These are phyloP conservation scores for Coenonympha arcania DNA, from an alignment of 2,888 invertebrate genomes.

Conservation along the genomic window DNA sequence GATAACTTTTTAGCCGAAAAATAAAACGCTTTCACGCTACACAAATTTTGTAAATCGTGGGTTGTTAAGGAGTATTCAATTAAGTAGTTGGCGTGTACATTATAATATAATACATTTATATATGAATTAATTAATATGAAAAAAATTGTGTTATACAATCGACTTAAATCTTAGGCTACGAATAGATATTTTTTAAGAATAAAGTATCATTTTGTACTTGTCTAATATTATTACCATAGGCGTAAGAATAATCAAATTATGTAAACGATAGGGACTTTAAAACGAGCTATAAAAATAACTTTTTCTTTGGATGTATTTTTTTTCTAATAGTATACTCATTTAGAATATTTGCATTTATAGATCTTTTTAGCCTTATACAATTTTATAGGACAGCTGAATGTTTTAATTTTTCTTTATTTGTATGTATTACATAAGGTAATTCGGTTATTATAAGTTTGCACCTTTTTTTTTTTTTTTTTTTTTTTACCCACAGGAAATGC, in stretches of 20 bases:
- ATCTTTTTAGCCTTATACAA: constrained; percentile 69
- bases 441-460: no score
- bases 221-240: constrained; percentile 71
- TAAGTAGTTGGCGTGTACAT: constrained; percentile 52
- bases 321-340: constrained; percentile 68
- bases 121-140: constrained; percentile 36
- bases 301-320: constrained; percentile 69
- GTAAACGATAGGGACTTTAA: constrained; percentile 64
- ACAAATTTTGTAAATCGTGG: constrained; percentile 36
- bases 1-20: constrained; percentile 9
- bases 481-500: no score
- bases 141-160: constrained; percentile 61
- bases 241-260: constrained; percentile 69
- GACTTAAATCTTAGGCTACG: constrained; percentile 69
- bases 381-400: constrained; percentile 49
- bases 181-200: constrained; percentile 63
- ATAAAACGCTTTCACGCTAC: constrained; percentile 26
- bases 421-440: constrained; percentile 28
- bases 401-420: constrained; percentile 38
- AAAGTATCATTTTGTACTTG: constrained; percentile 74
- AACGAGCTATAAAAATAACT: constrained; percentile 62
- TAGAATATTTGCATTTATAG: constrained; percentile 71
- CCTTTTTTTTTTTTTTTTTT: no score
- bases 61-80: constrained; percentile 39
- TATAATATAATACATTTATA: no score